Percentiles rank a stretch among this genome's conserved stretches.
Evolutionary conservation across 2,888 invertebrate genomes (phyloP).

Genomic region (Clivina fossor): DNA sequence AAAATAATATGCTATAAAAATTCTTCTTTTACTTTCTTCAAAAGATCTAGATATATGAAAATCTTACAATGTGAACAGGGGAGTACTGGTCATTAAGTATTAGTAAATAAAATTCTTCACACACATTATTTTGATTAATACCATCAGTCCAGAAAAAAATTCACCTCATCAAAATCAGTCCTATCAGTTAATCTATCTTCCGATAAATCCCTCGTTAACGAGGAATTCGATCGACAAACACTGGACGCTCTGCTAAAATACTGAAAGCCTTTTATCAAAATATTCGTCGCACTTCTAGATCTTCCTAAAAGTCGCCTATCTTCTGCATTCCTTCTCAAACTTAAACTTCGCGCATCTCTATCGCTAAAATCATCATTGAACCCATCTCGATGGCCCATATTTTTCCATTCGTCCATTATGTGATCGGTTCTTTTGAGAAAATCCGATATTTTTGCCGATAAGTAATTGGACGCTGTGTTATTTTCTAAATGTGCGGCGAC

Average conservation of each 20-base stretch:
- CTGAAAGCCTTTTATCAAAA: constrained; percentile 81
- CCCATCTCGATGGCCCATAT: constrained; percentile 65
- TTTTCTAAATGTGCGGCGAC: constrained; percentile 76
- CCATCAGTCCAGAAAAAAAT: constrained; percentile 20
- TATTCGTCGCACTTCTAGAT: constrained; percentile 77
- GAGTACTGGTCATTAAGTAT: background rate
- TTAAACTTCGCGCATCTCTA: constrained; percentile 41
- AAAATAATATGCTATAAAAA: no score
- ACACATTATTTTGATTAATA: background rate
- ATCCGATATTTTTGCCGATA: constrained; percentile 75
- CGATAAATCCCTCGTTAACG: constrained; percentile 58
- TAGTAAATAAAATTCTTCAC: background rate
- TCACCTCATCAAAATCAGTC: constrained; percentile 63
- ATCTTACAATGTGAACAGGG: no score
- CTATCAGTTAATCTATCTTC: constrained; percentile 66
- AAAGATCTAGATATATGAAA: no score
- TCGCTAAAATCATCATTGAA: constrained; percentile 54
- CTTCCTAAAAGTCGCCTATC: constrained; percentile 57
- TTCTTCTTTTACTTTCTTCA: no score
- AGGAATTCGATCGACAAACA: constrained; percentile 34
- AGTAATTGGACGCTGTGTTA: constrained; percentile 73
- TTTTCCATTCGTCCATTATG: constrained; percentile 84
- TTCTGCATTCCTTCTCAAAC: constrained; percentile 31
- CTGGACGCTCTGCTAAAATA: constrained; percentile 59
- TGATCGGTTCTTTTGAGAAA: constrained; percentile 84